Evolutionary conservation across 2,113 vertebrate genomes (phyloP), one percentile per base, ranked within the genome.

Genomic region (Dasyornis broadbenti): DNA sequence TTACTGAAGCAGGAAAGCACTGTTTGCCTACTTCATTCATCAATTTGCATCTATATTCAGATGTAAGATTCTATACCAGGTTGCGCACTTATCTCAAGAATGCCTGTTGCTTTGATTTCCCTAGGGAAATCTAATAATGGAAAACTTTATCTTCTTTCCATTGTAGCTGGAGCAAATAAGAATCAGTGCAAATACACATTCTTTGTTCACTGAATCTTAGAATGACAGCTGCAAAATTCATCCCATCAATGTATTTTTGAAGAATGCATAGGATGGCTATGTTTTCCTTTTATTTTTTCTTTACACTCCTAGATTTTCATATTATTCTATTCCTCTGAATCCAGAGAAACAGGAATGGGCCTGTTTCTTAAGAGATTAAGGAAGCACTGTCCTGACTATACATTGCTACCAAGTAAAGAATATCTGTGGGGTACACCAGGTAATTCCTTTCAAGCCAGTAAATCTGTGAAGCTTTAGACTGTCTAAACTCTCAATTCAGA

Each of bases 21-120:
- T 64, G 63, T 80, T 73, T 3, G 4, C 28, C 30, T 60, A 57
- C 70, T 94, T 66, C 70, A 65, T 50, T 82, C 79, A 68, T 24
- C 59, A 69, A 14, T 60, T 66, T 85, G 35, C 54, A 87, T 71
- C 81, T 45, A 68, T 53, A 59, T 79, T 80, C 78, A 77, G 78
- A 87, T 53, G 16, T 33, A 65, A 82, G 87, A 77, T 80, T 82
- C 54, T 9, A 80, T 5, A 66, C 15, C 22, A 66, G 78, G 68
- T 18, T 70, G 50, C 44, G 72, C 7, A 73, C 63, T 85, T 85
- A 63, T 85, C 69, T 91, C 71, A 80, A 47, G 50, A 82, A 91
- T 44, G 24, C 44, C 59, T 66, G 27, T 59, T 82, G 70, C 61
- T 95, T 78, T 91, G 75, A 95, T 94, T 93, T 93, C 87, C 66